Percentiles rank a stretch among this genome's conserved stretches.
These are phyloP conservation scores for Pseudorectes ferrugineus DNA, from an alignment of 2,113 vertebrate genomes.

Conservation along the genomic window DNA sequence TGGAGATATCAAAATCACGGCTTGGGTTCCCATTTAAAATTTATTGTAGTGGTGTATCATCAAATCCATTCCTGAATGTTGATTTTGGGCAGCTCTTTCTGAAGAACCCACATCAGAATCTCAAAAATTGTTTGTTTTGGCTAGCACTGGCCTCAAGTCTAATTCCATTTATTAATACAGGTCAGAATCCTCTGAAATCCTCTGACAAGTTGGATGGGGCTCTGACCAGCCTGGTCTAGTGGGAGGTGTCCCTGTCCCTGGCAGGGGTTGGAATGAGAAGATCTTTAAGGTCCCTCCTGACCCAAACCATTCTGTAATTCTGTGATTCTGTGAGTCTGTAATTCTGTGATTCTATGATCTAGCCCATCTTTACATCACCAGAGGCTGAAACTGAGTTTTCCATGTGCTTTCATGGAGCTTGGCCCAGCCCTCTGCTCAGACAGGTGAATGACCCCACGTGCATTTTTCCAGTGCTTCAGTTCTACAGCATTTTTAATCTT, in stretches of 20 bases:
- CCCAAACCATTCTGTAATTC: no score
- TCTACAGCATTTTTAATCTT: background rate
- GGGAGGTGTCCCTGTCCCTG: background rate
- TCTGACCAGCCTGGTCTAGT: background rate
- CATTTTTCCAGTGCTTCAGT: background rate
- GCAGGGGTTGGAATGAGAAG: background rate
- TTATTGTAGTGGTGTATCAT: fast-evolving
- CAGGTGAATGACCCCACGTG: background rate
- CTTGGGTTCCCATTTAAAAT: background rate
- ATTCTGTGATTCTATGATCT: background rate
- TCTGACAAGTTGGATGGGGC: background rate
- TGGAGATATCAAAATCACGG: background rate
- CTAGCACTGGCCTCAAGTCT: background rate
- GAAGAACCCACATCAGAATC: background rate
- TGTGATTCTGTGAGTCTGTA: background rate
- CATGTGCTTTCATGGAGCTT: background rate
- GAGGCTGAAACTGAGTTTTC: background rate
- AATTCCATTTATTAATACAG: background rate
- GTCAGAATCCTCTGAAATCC: background rate
- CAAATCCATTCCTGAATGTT: background rate
- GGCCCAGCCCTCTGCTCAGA: background rate
- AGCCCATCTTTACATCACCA: background rate
- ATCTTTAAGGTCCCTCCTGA: background rate
- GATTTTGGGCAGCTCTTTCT: background rate
- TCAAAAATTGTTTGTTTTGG: background rate